Percentiles rank a stretch among this genome's conserved stretches.
phyloP scores from a whole-genome alignment of 2,888 invertebrate genomes.

The Pheosia tremula region DNA sequence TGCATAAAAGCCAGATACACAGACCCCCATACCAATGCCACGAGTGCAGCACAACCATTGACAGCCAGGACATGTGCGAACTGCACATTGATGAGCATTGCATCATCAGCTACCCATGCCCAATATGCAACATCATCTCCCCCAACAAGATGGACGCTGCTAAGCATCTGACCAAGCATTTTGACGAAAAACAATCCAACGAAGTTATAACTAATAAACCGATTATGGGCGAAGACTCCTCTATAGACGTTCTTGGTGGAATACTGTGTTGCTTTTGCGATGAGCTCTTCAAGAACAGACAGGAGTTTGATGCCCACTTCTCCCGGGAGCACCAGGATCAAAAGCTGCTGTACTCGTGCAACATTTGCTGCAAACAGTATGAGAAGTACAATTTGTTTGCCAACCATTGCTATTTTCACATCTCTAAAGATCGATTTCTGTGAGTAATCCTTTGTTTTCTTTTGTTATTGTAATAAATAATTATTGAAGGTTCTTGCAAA shows the following conservation, averaged over 20 bases:
- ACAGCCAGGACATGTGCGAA: constrained; percentile 60
- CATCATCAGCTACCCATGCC: constrained; percentile 61
- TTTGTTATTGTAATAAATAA: too few species aligned
- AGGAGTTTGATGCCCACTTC: constrained; percentile 83
- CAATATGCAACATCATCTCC: constrained; percentile 63
- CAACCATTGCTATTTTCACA: constrained; percentile 84
- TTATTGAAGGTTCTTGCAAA: not conserved
- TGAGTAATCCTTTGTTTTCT: constrained; percentile 46
- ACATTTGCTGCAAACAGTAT: constrained; percentile 82
- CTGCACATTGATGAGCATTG: constrained; percentile 67
- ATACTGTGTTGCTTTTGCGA: constrained; percentile 83
- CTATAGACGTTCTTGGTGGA: constrained; percentile 67
- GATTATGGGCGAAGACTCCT: constrained; percentile 67
- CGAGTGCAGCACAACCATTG: constrained; percentile 55
- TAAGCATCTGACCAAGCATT: constrained; percentile 67
- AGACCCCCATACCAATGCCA: constrained; percentile 66
- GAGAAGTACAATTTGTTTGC: constrained; percentile 81
- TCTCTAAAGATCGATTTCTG: constrained; percentile 64
- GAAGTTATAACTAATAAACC: constrained; percentile 28
- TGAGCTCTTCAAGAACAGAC: constrained; percentile 73
- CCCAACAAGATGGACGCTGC: constrained; percentile 50
- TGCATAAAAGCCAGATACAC: constrained; percentile 58
- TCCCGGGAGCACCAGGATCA: constrained; percentile 65
- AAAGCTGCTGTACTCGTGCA: constrained; percentile 79
- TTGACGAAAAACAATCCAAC: constrained; percentile 48